Evolutionary conservation across 1,140 invertebrate genomes (phyloP).

Genomic region (Danaus plexippus): DNA sequence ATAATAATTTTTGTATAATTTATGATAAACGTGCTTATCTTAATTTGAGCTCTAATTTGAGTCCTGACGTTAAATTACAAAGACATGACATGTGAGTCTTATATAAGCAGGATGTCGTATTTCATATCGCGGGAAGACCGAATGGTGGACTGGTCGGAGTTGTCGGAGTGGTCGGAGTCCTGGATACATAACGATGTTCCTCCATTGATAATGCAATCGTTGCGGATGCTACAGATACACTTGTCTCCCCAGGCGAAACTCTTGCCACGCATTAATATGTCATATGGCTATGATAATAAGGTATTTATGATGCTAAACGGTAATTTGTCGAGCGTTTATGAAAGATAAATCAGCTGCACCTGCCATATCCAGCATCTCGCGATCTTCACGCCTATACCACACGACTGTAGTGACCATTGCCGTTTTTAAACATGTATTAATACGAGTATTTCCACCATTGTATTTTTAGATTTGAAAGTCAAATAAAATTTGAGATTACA

Average conservation of each 20-base stretch:
- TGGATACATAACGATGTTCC: constrained; percentile 25
- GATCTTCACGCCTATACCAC: constrained; percentile 32
- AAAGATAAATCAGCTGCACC: constrained; percentile 41
- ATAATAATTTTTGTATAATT: too few species aligned
- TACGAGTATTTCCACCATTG: too few species aligned
- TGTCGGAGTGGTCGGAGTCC: constrained; percentile 16
- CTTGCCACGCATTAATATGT: constrained; percentile 27
- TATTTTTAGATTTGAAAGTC: too few species aligned
- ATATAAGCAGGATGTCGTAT: constrained; percentile 31
- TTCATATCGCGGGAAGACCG: constrained; percentile 23
- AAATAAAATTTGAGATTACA: too few species aligned
- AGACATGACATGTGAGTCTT: constrained; percentile 1
- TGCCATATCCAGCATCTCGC: constrained; percentile 28
- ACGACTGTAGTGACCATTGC: constrained; percentile 12
- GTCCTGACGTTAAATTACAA: too few species aligned
- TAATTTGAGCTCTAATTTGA: too few species aligned
- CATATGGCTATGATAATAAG: constrained; percentile 33
- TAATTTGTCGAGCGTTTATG: constrained; percentile 33
- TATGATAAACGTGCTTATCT: too few species aligned
- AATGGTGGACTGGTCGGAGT: too few species aligned
- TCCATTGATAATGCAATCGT: constrained; percentile 28
- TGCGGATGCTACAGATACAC: constrained; percentile 30
- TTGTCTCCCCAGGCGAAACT: constrained; percentile 26
- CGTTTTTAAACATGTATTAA: too few species aligned
- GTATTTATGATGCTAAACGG: constrained; percentile 30